These are phyloP conservation scores for Silurus asotus DNA, from an alignment of 2,113 vertebrate genomes.

Conservation along the genomic window DNA sequence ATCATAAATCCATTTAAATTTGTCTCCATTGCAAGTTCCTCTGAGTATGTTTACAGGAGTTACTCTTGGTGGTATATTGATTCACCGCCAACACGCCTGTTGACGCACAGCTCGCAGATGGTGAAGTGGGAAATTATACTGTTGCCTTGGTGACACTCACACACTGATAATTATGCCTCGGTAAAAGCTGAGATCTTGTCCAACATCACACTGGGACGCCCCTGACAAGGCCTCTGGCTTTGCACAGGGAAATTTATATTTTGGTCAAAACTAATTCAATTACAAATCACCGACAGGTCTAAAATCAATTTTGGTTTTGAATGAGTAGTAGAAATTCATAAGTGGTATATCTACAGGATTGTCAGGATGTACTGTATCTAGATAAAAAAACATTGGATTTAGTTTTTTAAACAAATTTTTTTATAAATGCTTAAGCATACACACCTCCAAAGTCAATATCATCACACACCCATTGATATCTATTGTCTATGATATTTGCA, in stretches of 20 bases:
- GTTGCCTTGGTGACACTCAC: constrained; percentile 64
- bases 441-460: background rate
- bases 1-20: background rate
- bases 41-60: constrained; percentile 11
- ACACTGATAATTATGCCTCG: constrained; percentile 60
- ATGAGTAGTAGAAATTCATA: background rate
- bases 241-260: background rate
- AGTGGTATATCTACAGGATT: background rate
- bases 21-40: background rate
- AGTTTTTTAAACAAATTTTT: background rate
- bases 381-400: background rate
- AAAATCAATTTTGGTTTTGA: background rate
- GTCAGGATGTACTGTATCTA: no score
- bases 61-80: background rate
- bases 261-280: background rate
- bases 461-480: background rate
- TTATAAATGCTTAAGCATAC: background rate
- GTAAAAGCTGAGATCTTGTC: constrained; percentile 16
- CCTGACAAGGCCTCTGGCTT: background rate
- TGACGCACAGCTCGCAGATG: constrained; percentile 43
- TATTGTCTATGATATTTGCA: no score
- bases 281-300: background rate
- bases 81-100: constrained; percentile 20
- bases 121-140: constrained; percentile 54
- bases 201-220: constrained; percentile 4